Evolutionary conservation across 2,797 vertebrate genomes (phyloP).

Genomic region (Anas georgica): DNA sequence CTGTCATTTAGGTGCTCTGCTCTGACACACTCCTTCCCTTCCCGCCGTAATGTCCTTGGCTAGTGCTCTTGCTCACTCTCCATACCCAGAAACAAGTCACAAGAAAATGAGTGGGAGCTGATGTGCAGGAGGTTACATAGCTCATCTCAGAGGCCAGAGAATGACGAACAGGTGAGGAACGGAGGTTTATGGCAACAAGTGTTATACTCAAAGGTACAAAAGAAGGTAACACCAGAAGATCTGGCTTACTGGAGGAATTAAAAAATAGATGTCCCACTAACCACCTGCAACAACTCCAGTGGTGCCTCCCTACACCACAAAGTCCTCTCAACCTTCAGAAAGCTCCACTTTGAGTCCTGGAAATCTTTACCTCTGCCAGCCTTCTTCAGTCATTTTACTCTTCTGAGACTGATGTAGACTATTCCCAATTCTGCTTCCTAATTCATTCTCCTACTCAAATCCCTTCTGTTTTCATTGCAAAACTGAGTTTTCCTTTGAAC

Average conservation of each 20-base stretch:
- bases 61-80: background rate
- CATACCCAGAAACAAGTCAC: background rate
- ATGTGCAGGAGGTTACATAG: accelerated
- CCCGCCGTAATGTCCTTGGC: background rate
- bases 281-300: background rate
- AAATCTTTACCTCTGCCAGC: background rate
- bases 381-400: background rate
- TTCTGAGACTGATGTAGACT: background rate
- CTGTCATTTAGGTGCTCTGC: background rate
- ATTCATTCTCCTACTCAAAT: background rate
- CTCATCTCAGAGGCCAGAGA: background rate
- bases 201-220: background rate
- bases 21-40: background rate
- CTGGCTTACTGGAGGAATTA: background rate
- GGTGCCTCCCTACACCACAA: background rate
- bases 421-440: background rate
- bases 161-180: background rate
- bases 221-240: background rate
- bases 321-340: background rate
- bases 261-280: background rate
- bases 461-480: background rate
- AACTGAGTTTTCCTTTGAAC: background rate
- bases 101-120: background rate
- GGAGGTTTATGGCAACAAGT: background rate
- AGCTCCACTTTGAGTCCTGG: background rate